Base-by-base conservation (phyloP, 2,888 invertebrate genomes). In the Torymus tubicola region DNA sequence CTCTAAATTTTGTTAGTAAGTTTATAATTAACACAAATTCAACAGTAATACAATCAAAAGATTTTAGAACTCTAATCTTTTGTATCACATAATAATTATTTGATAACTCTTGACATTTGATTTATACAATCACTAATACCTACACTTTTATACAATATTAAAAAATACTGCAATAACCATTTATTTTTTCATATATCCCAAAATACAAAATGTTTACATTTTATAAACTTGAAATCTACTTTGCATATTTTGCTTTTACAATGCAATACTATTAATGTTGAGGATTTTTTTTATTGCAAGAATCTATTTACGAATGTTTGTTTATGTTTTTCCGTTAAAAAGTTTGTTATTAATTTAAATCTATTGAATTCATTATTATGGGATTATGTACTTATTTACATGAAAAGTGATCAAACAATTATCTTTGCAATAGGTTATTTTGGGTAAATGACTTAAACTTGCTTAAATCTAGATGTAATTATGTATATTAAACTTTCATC, bases 81-180 rank as follows among this genome's bases (percentile, higher is more conserved):
- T 16, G 3, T 60, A 53, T 42, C 61, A n/a, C 16, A 57, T 13
- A 12, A 74, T n/a, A 60, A 68, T 67, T 42, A 57, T n/a, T 70
- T 53, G 52, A 58, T 60, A 42, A 31, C 16, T 60, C 55, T n/a
- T n/a, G 50, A 50, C 53, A 67, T 73, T 31, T 53, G 12, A 52
- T 58, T 58, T 65, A n/a, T 52, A 65, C 12, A 58, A 50, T 50
- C 63, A 61, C 11, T 13, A 58, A 10, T 2, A 16, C 2, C 42
- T 63, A 58, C 5, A 50, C 16, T 63, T 76, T 58, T 24, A 21
- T 50, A 13, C 18, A 8, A 42, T 14, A 31, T 11, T 65, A 52
- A 42, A 42, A 42, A 42, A 42, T 73, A 71, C 75, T 73, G 70
- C 65, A 68, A 69, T 55, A 75, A 11, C 61, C 42, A 71, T 64